Evolutionary conservation across 1,140 invertebrate species (phyloP).

Genomic region (Brachionus rubens): DNA sequence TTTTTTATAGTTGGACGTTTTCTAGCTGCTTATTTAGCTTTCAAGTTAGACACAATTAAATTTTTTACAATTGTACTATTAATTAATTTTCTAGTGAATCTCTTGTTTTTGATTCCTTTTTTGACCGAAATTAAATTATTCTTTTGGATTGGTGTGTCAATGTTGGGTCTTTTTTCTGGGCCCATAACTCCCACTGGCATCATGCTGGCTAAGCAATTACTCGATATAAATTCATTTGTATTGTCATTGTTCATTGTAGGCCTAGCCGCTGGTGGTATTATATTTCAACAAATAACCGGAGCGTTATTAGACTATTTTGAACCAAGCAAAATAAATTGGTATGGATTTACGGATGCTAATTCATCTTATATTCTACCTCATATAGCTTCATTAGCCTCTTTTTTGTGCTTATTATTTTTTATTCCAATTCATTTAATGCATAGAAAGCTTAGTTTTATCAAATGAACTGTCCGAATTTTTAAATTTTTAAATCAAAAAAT

Average conservation of each 20-base stretch:
- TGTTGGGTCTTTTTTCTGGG: slow-evolving; percentile 13
- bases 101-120: slow-evolving; percentile 18
- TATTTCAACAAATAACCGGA: slow-evolving; percentile 33
- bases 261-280: slow-evolving; percentile 10
- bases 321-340: neutral
- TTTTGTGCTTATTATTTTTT: slow-evolving; percentile 32
- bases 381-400: neutral
- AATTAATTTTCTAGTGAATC: neutral
- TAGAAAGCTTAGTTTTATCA: neutral
- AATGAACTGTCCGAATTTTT: neutral
- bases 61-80: slow-evolving; percentile 18
- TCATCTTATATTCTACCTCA: slow-evolving; percentile 13
- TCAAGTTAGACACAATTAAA: slow-evolving; percentile 1
- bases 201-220: slow-evolving; percentile 24
- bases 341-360: neutral
- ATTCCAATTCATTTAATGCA: slow-evolving; percentile 24
- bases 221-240: slow-evolving; percentile 25
- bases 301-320: slow-evolving; percentile 4
- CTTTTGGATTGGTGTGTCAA: slow-evolving; percentile 4
- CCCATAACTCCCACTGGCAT: slow-evolving; percentile 18
- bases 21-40: slow-evolving; percentile 21
- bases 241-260: slow-evolving; percentile 37
- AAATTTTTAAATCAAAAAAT: no score
- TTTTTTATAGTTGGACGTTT: slow-evolving; percentile 32
- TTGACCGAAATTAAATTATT: neutral